Conservation (phyloP, 2,797 vertebrate species). For the Urosaurus nigricauda region DNA sequence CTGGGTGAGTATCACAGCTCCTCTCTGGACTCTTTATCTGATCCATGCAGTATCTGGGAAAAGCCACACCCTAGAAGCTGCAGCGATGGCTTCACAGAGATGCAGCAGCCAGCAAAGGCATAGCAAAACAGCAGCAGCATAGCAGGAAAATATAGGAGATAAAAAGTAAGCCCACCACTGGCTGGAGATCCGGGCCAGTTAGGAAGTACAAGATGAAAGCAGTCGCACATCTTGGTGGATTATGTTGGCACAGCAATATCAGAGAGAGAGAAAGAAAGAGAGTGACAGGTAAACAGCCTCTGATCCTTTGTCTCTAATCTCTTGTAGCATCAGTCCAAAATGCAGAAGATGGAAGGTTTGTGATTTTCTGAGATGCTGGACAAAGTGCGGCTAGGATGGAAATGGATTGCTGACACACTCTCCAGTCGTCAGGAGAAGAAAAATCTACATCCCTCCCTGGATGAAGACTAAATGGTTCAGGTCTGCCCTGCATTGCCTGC, state of each 20-base stretch:
- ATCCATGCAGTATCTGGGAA: constrained; percentile 74
- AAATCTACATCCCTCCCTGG: constrained; percentile 81
- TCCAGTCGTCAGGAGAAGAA: constrained; percentile 81
- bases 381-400: constrained; percentile 81
- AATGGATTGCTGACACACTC: constrained; percentile 78
- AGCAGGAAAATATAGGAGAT: constrained; percentile 69
- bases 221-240: constrained; percentile 95
- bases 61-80: constrained; percentile 77
- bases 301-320: constrained; percentile 59
- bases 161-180: constrained; percentile 89
- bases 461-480: constrained; percentile 84
- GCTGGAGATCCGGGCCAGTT: constrained; percentile 96
- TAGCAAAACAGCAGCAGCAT: constrained; percentile 49
- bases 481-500: constrained; percentile 78
- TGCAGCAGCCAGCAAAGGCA: constrained; percentile 68
- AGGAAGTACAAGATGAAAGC: constrained; percentile 97
- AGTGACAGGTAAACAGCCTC: constrained; percentile 27
- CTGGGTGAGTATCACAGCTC: constrained; percentile 47
- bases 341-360: constrained; percentile 73
- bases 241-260: constrained; percentile 67
- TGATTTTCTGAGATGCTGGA: constrained; percentile 74
- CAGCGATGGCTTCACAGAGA: constrained; percentile 66
- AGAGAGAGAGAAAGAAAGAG: constrained; percentile 37
- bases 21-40: constrained; percentile 70
- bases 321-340: constrained; percentile 72